phyloP scores from a whole-genome alignment of 2,113 vertebrate genomes.

The Anguilla rostrata region DNA sequence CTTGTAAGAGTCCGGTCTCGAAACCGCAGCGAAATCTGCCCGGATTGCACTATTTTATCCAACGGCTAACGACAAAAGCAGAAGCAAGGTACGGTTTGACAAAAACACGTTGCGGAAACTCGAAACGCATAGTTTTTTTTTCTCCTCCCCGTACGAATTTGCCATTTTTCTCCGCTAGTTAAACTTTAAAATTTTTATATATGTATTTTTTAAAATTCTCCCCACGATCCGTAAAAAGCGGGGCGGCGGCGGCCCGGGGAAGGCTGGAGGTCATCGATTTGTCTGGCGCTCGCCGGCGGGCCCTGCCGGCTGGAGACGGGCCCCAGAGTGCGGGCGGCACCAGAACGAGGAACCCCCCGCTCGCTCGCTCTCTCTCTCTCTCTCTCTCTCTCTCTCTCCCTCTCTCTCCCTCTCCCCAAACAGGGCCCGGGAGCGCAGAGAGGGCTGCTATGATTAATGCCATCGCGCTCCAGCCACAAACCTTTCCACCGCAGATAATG shows the following conservation, averaged over 20 bases:
- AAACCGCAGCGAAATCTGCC: not conserved
- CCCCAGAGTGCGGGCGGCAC: conserved; percentile 73
- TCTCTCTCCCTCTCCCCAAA: conserved; percentile 70
- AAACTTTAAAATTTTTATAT: too few species aligned
- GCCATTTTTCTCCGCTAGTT: conserved; percentile 35
- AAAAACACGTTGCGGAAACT: too few species aligned
- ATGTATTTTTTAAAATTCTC: not conserved
- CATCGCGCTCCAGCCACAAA: conserved; percentile 98
- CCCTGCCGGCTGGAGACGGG: conserved; percentile 81
- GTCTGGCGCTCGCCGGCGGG: conserved; percentile 80
- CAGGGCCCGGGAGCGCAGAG: conserved; percentile 85
- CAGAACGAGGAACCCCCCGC: conserved; percentile 79
- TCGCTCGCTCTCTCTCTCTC: conserved; percentile 13
- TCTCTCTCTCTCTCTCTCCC: conserved; percentile 52
- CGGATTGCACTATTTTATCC: not conserved
- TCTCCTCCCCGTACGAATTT: not conserved
- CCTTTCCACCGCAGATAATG: conserved; percentile 99
- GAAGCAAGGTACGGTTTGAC: too few species aligned
- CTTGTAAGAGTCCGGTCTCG: not conserved
- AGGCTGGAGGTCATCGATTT: conserved; percentile 90
- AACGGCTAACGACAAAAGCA: not conserved
- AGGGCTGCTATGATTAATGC: conserved; percentile 97
- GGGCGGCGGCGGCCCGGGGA: conserved; percentile 39
- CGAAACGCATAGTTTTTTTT: too few species aligned
- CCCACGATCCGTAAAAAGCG: conserved; percentile 57